phyloP scores from a whole-genome alignment of 2,888 invertebrate genomes.

The Apamea crenata region DNA sequence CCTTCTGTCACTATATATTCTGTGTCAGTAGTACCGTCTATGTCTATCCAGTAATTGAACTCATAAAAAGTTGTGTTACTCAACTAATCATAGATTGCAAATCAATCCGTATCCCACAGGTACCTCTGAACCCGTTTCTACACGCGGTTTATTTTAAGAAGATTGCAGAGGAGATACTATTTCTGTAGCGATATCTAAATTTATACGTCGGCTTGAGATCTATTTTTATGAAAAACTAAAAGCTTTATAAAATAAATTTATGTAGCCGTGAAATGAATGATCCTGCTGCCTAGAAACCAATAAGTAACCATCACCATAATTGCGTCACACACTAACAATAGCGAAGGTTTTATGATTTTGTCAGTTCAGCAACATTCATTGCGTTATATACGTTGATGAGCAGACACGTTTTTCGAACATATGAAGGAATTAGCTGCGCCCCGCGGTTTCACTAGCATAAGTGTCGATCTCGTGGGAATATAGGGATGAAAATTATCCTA shows the following conservation, averaged over 20 bases:
- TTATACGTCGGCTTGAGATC: neutral
- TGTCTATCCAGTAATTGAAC: neutral
- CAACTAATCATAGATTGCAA: conserved; percentile 22
- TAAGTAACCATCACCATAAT: too few species aligned
- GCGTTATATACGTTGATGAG: too few species aligned
- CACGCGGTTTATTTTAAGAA: conserved; percentile 34
- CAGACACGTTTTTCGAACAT: too few species aligned
- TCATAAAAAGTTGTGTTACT: conserved; percentile 26
- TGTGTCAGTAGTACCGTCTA: neutral
- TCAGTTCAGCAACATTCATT: too few species aligned
- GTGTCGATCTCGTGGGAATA: too few species aligned
- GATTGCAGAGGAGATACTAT: neutral
- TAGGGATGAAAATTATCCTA: too few species aligned
- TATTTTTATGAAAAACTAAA: neutral
- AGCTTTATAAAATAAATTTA: neutral
- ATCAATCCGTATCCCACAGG: conserved; percentile 23
- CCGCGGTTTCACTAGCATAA: too few species aligned
- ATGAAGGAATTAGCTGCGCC: too few species aligned
- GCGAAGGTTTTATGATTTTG: too few species aligned
- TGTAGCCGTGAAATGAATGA: neutral
- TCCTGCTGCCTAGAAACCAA: neutral
- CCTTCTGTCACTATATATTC: neutral
- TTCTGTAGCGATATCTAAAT: neutral
- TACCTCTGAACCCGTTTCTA: conserved; percentile 19
- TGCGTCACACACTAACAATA: too few species aligned